phyloP scores from a whole-genome alignment of 2,113 vertebrate species.

The Petaurus breviceps region DNA sequence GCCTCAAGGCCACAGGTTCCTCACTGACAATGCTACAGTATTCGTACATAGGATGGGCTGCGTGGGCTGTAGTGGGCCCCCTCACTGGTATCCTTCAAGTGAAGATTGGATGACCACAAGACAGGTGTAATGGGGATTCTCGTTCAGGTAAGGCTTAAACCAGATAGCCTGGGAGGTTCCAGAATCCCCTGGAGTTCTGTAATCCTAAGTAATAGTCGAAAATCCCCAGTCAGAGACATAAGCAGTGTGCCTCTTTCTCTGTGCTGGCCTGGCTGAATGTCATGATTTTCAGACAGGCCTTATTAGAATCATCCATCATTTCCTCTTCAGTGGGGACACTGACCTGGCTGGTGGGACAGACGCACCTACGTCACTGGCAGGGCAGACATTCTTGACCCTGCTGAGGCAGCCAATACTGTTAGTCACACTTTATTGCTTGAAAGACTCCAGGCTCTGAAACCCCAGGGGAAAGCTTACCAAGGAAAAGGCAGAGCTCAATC shows the following conservation, averaged over 20 bases:
- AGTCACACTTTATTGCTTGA: neutral
- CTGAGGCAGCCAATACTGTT: neutral
- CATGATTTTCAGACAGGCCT: neutral
- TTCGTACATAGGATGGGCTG: neutral
- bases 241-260: neutral
- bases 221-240: too few species aligned
- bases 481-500: fast-evolving
- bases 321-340: fast-evolving
- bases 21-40: neutral
- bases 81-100: neutral
- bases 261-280: neutral
- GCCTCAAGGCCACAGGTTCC: too few species aligned
- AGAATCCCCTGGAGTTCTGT: neutral
- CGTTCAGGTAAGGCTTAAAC: neutral
- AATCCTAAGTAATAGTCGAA: neutral
- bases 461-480: fast-evolving
- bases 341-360: neutral
- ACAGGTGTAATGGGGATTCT: neutral
- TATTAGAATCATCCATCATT: neutral
- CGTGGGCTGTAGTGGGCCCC: neutral
- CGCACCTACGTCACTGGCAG: neutral
- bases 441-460: neutral
- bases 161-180: neutral
- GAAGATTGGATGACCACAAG: neutral
- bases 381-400: neutral